Base-by-base conservation (phyloP, 1,140 invertebrate genomes). In the Amphibalanus amphitrite region DNA sequence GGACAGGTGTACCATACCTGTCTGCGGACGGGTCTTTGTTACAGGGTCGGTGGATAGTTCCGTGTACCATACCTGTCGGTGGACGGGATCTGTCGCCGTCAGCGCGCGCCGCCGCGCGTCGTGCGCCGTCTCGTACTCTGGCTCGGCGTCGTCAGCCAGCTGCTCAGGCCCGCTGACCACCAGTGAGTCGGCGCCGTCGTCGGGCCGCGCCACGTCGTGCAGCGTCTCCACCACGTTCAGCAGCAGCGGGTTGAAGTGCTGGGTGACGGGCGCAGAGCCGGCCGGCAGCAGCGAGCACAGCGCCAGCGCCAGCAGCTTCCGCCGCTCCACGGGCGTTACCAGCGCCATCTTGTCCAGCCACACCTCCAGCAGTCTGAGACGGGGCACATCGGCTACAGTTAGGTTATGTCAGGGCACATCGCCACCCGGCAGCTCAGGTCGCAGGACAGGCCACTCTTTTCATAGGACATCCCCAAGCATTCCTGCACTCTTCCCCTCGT, bases 261-360 rank as follows among this genome's bases (percentile, higher is more conserved):
- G 85, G 59, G 89, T 80, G 69, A 94, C 75, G 70, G 30, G 77
- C 76, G 75, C 78, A 80, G 79, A 78, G 78, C 70, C 79, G 77
- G 72, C 79, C 79, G 25, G 78, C 75, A 28, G 81, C 79, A 29
- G 83, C 75, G 15, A 97, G 80, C 70, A 85, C 69, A 96, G 82
- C 33, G 91, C 92, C 68, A 97, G 80, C 28, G 88, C 88, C 73
- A 89, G 85, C 23, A 93, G 81, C 80, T 97, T 97, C 74, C 88
- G 85, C 77, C 88, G 85, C 76, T 93, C 90, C 0, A 86, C 82
- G 75, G 92, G 87, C 0, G 87, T 85, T 0, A 93, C 87, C 69
- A 87, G 80, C 29, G 88, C 85, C 84, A 95, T 89, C 78, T 88
- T 88, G 72, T 87, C 84, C n/a, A 90, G 83, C 88, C 90, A 93